Percentiles rank a stretch among this genome's conserved stretches.
Conservation (phyloP, 1,140 invertebrate genomes). For the Pantala flavescens region DNA sequence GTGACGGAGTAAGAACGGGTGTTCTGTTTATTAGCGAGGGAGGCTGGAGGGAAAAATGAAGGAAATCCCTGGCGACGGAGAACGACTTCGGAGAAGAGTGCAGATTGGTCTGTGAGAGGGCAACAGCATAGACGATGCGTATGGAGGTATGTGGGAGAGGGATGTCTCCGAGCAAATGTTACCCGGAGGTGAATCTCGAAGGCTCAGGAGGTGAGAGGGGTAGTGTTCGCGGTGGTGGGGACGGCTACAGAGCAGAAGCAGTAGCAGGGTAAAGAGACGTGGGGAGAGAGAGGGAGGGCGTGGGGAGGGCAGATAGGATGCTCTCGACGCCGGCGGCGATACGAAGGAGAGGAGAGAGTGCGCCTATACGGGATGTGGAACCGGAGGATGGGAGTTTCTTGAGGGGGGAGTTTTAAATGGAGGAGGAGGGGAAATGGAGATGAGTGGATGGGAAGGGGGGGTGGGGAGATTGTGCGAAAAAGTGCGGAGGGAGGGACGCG, state of each 20-base stretch:
- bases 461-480: background rate
- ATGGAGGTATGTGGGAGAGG: background rate
- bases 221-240: background rate
- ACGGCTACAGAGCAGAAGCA: constrained; percentile 1
- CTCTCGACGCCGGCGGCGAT: background rate
- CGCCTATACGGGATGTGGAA: background rate
- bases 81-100: background rate
- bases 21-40: background rate
- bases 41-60: background rate
- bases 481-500: no score
- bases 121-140: background rate
- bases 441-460: background rate
- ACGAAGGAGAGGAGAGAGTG: background rate
- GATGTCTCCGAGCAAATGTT: background rate
- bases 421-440: no score
- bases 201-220: background rate
- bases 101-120: background rate
- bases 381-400: no score
- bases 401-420: no score
- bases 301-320: background rate
- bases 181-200: constrained; percentile 3
- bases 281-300: background rate
- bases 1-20: no score
- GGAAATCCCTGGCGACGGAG: background rate
- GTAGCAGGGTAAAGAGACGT: background rate